phyloP scores from a whole-genome alignment of 2,888 invertebrate genomes.

The Dynastes grantii region DNA sequence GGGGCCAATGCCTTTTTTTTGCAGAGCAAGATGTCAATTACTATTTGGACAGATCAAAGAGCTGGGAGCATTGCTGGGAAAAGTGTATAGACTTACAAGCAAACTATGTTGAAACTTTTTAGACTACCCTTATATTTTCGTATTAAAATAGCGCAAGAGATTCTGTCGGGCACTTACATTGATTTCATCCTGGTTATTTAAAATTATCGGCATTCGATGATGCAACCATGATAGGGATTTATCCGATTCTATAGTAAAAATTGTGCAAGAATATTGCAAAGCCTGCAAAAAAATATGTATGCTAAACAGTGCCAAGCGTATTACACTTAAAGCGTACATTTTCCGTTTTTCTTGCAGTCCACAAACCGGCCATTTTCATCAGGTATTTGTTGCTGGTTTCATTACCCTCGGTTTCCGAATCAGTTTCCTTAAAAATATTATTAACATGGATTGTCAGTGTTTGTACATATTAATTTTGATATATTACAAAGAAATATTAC shows the following conservation, averaged over 20 bases:
- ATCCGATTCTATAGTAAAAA: slow-evolving; percentile 85
- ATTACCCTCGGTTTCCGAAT: slow-evolving; percentile 70
- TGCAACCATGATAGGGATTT: slow-evolving; percentile 81
- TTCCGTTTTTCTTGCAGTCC: slow-evolving; percentile 71
- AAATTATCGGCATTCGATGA: slow-evolving; percentile 86
- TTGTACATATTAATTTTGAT: neutral
- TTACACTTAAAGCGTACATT: slow-evolving; percentile 73
- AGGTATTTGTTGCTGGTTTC: slow-evolving; percentile 79
- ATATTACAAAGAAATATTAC: neutral
- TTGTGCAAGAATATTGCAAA: slow-evolving; percentile 73
- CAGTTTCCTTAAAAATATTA: slow-evolving; percentile 28
- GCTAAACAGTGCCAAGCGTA: neutral
- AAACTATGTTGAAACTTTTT: too few species aligned
- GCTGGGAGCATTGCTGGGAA: too few species aligned
- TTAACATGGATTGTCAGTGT: too few species aligned
- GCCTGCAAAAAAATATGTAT: slow-evolving; percentile 42
- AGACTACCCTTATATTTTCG: too few species aligned
- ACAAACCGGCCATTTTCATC: slow-evolving; percentile 84
- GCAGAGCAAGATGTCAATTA: too few species aligned
- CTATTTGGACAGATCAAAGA: too few species aligned
- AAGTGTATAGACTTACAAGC: too few species aligned
- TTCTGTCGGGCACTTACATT: slow-evolving; percentile 69
- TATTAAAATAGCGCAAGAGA: too few species aligned
- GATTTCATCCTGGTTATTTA: slow-evolving; percentile 79
- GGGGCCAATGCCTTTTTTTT: too few species aligned